A percentile compares a stretch with the other conserved stretches of the same genome.
These are phyloP conservation scores for Melanophora roralis DNA, from an alignment of 2,888 invertebrate genomes.

Conservation along the genomic window DNA sequence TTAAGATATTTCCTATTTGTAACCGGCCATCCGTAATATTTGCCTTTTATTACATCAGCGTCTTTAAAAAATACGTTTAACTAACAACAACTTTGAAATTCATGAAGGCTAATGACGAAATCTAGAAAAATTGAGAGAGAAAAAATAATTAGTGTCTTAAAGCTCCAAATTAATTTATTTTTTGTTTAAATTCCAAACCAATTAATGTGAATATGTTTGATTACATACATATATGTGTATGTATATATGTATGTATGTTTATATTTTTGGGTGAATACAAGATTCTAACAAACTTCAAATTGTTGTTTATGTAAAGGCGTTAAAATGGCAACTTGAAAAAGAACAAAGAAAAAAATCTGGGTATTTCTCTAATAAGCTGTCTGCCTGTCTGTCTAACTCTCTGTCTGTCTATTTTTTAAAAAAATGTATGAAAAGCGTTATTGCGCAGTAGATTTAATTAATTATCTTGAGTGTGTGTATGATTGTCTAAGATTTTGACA, in stretches of 20 bases:
- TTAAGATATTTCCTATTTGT: too few species aligned
- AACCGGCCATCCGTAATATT: too few species aligned
- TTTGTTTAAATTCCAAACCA: neutral
- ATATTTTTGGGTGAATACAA: neutral
- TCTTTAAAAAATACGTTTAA: too few species aligned
- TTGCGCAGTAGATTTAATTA: slow-evolving; percentile 15
- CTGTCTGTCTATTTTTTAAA: neutral
- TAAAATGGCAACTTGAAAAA: slow-evolving; percentile 16
- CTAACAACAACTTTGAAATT: too few species aligned
- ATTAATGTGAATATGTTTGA: neutral
- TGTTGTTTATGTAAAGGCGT: slow-evolving; percentile 19
- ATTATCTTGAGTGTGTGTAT: slow-evolving; percentile 5
- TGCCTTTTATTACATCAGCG: too few species aligned
- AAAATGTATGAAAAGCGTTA: slow-evolving; percentile 29
- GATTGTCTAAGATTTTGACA: neutral
- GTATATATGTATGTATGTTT: neutral
- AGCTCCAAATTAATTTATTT: too few species aligned
- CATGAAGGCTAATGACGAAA: too few species aligned
- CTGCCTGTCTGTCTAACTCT: neutral
- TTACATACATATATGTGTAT: neutral
- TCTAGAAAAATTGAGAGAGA: slow-evolving; percentile 23
- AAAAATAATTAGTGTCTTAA: slow-evolving; percentile 2
- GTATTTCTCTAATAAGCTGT: slow-evolving; percentile 6
- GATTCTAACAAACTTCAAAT: too few species aligned
- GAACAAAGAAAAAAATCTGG: slow-evolving; percentile 4